Conservation (phyloP, 2,113 vertebrate genomes). For the Polypterus senegalus region DNA sequence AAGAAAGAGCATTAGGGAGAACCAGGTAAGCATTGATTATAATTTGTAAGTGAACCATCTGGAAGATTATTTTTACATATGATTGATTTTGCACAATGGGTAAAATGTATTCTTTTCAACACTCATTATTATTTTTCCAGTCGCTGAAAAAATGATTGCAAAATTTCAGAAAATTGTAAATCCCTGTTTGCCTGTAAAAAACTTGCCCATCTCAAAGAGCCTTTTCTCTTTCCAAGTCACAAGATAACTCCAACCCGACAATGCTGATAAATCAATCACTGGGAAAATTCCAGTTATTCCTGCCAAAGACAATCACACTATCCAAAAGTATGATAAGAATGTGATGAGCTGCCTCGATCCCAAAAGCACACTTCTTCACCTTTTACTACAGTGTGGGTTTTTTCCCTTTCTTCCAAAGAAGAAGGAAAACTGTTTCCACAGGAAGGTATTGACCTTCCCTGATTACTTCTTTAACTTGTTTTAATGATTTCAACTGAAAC, state of each 20-base stretch:
- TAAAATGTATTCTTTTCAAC: no score
- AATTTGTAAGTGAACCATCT: no score
- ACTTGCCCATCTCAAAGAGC: not conserved
- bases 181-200: not conserved
- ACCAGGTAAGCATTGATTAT: no score
- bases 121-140: no score
- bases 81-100: no score
- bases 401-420: not conserved
- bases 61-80: no score
- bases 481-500: not conserved
- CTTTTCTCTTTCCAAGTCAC: not conserved
- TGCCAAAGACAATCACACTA: not conserved
- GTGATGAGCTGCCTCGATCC: not conserved
- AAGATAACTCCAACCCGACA: not conserved
- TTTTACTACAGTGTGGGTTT: not conserved
- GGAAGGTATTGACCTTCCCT: no score
- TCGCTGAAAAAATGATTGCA: not conserved
- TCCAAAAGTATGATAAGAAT: not conserved
- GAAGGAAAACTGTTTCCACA: no score
- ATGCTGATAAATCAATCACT: not conserved
- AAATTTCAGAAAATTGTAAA: not conserved
- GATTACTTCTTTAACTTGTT: no score
- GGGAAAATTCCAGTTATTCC: not conserved
- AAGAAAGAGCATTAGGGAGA: no score
- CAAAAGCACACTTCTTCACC: not conserved